Base-by-base conservation (phyloP, 2,888 invertebrate genomes). In the Brachyptera putata region DNA sequence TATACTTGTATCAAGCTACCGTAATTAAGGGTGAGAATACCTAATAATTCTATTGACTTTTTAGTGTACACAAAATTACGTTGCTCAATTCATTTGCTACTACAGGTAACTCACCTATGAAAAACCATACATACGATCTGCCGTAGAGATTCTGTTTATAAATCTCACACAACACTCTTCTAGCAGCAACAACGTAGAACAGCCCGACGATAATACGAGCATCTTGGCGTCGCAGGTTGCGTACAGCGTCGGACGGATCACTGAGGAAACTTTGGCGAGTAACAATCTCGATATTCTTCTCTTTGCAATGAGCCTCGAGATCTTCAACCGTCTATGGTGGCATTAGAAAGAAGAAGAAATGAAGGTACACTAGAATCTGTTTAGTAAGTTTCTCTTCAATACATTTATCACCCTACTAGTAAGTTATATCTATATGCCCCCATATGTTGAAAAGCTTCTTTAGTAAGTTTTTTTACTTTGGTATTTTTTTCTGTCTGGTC, bases 261-360 rank as follows among this genome's bases (percentile, higher is more conserved):
- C 95, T 95, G 61, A 97, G 83, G 75, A 99, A 99, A 69, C 95
- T 95, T 77, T 98, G 97, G 63, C 98, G 81, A 37, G 95, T 95
- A 64, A 95, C 91, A 69, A 98, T 96, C 78, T 97, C 95, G 69
- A 98, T 95, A 66, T 89, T 89, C 25, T 87, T 87, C 71, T 89
- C 89, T 75, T 91, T 91, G 77, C 95, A 97, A 65, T 95, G 85
- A 56, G 91, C 85, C 74, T 99, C 98, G 68, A 99, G 79, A 75
- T 99, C 97, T 78, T 98, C 96, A 22, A 97, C 96, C 1, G 98
- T 99, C 88, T 94, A n/a, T n/a, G n/a, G n/a, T 79, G n/a, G n/a
- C n/a, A n/a, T n/a, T n/a, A n/a, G n/a, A n/a, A n/a, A n/a, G n/a
- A n/a, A n/a, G n/a, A n/a, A n/a, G n/a, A n/a, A n/a, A n/a, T n/a